phyloP scores from a whole-genome alignment of 2,888 invertebrate genomes.

The Conomelus anceps region DNA sequence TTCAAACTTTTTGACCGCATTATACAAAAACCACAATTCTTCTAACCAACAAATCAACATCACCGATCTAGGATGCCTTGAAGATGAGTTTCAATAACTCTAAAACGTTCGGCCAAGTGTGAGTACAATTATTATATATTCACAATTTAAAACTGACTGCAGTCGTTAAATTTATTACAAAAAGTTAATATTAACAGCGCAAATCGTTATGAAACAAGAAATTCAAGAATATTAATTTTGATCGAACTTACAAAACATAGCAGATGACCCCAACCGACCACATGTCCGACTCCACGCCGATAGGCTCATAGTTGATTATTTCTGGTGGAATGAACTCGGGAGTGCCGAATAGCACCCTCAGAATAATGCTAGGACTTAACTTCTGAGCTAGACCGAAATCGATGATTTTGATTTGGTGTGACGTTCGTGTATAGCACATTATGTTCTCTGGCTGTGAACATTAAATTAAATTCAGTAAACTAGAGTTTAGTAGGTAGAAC shows the following conservation, averaged over 20 bases:
- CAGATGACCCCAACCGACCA: slow-evolving; percentile 93
- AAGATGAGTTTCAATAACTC: no score
- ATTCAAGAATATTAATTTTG: neutral
- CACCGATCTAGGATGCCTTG: no score
- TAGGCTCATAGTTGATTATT: slow-evolving; percentile 83
- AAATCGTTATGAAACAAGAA: no score
- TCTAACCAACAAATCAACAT: no score
- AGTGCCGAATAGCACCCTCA: slow-evolving; percentile 76
- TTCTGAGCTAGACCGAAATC: slow-evolving; percentile 87
- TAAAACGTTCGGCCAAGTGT: no score
- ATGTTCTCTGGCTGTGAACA: slow-evolving; percentile 79
- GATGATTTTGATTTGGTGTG: slow-evolving; percentile 83
- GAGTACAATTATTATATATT: no score
- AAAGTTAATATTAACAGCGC: no score
- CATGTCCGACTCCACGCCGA: slow-evolving; percentile 83
- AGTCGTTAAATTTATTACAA: no score
- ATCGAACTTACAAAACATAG: slow-evolving; percentile 74
- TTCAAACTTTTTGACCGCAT: no score
- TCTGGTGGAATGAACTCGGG: slow-evolving; percentile 91
- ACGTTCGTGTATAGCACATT: slow-evolving; percentile 78
- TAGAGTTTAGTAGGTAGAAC: neutral
- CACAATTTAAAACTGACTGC: no score
- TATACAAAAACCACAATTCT: no score
- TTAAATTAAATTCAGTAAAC: neutral
- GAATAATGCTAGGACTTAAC: slow-evolving; percentile 57